Percentiles rank a stretch among this genome's conserved stretches.
These are phyloP conservation scores for Drosophila subpulchrella DNA, from an alignment of 1,140 invertebrate genomes.

Conservation along the genomic window DNA sequence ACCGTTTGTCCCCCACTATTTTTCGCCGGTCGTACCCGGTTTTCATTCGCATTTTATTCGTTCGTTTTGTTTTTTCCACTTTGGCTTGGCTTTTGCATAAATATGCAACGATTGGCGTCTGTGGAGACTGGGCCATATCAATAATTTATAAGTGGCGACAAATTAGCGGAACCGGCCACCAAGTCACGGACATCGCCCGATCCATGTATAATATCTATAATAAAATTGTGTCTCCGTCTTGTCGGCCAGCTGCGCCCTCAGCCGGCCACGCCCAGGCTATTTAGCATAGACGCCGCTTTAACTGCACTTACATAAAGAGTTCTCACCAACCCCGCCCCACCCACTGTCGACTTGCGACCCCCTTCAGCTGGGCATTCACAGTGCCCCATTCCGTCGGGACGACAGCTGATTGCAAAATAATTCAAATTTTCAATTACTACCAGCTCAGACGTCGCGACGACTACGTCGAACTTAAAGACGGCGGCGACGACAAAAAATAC, in stretches of 20 bases:
- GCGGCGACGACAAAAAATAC: constrained; percentile 27
- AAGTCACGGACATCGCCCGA: constrained; percentile 67
- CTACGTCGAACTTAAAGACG: constrained; percentile 45
- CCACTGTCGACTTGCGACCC: background rate
- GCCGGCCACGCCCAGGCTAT: constrained; percentile 53
- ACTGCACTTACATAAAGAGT: constrained; percentile 68
- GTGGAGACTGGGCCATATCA: constrained; percentile 56
- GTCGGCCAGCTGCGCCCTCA: constrained; percentile 30
- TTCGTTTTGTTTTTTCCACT: constrained; percentile 19
- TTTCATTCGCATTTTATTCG: constrained; percentile 27
- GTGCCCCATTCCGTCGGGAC: constrained; percentile 13
- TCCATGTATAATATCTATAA: constrained; percentile 25
- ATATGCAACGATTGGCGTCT: constrained; percentile 56
- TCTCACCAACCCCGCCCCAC: constrained; percentile 10
- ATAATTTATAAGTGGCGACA: constrained; percentile 79
- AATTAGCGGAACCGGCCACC: constrained; percentile 75
- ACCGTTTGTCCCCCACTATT: background rate
- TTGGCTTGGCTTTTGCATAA: constrained; percentile 51
- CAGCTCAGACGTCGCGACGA: constrained; percentile 70
- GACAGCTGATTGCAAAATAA: constrained; percentile 77
- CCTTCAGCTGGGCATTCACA: constrained; percentile 22
- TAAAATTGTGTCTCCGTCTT: constrained; percentile 34
- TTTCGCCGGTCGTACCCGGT: constrained; percentile 33
- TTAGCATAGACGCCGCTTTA: constrained; percentile 73
- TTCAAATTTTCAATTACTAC: constrained; percentile 72